These are phyloP conservation scores for Salvator merianae DNA, from an alignment of 2,113 vertebrate species.

Conservation along the genomic window DNA sequence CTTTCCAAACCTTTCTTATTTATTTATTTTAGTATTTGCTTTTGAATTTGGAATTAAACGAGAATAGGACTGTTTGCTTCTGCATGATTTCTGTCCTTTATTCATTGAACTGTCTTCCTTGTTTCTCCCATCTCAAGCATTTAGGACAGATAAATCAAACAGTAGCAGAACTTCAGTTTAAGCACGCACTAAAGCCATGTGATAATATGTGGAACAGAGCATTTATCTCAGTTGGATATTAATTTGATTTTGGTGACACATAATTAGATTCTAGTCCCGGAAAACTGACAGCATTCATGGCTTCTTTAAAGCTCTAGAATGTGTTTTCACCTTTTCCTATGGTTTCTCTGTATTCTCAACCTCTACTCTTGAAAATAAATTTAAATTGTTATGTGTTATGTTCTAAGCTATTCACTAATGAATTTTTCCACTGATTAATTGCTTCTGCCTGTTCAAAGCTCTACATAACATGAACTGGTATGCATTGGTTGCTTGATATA, in stretches of 20 bases:
- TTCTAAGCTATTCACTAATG: not conserved
- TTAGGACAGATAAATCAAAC: not conserved
- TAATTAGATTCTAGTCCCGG: not conserved
- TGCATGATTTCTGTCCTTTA: not conserved
- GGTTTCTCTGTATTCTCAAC: not conserved
- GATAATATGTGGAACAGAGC: not conserved
- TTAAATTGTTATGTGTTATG: not conserved
- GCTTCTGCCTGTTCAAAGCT: not conserved
- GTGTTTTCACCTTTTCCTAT: not conserved
- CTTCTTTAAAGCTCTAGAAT: not conserved
- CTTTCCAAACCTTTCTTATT: not conserved
- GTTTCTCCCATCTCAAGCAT: not conserved
- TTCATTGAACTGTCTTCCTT: not conserved
- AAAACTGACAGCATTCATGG: not conserved
- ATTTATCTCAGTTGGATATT: not conserved
- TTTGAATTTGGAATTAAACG: too few species aligned
- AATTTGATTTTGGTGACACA: not conserved
- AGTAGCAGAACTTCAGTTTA: not conserved
- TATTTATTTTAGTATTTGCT: not conserved
- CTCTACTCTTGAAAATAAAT: not conserved
- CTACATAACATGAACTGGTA: rapidly evolving
- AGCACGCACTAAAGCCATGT: not conserved
- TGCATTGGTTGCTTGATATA: not conserved
- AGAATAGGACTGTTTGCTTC: not conserved
- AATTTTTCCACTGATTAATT: not conserved